Percentiles rank a stretch among this genome's conserved stretches.
phyloP scores from a whole-genome alignment of 2,113 vertebrate species.

The Platysteira castanea region DNA sequence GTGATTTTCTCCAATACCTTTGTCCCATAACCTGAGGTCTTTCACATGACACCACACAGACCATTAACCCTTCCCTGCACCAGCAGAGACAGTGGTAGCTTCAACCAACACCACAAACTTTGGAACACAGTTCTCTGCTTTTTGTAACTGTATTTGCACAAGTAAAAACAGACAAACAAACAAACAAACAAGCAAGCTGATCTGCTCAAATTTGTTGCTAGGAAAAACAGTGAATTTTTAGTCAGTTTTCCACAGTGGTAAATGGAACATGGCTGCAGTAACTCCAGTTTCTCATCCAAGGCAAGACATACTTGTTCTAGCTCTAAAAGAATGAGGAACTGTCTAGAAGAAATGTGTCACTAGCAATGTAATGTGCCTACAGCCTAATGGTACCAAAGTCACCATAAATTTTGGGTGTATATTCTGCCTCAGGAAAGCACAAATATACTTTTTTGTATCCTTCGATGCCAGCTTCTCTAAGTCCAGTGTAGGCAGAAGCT shows the following conservation, averaged over 20 bases:
- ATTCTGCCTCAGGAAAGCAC: background rate
- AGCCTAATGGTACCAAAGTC: background rate
- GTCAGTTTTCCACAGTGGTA: background rate
- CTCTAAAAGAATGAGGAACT: background rate
- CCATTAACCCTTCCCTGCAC: background rate
- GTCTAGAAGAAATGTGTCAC: background rate
- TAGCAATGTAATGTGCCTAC: background rate
- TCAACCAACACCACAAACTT: background rate
- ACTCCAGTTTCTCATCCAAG: background rate
- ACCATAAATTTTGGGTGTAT: background rate
- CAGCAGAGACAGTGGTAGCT: background rate
- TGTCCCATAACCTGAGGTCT: background rate
- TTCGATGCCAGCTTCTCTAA: background rate
- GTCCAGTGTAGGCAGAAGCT: background rate
- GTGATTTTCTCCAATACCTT: background rate
- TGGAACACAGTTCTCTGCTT: background rate
- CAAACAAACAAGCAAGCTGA: background rate
- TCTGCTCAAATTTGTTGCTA: background rate
- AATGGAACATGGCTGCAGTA: background rate
- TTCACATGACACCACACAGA: background rate
- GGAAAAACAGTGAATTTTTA: background rate
- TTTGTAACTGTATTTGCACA: background rate
- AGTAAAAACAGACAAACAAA: background rate
- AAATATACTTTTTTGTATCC: background rate
- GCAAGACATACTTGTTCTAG: background rate